Percentiles rank a stretch among this genome's conserved stretches.
phyloP scores from a whole-genome alignment of 2,888 invertebrate genomes.

The Nesidiocoris tenuis region DNA sequence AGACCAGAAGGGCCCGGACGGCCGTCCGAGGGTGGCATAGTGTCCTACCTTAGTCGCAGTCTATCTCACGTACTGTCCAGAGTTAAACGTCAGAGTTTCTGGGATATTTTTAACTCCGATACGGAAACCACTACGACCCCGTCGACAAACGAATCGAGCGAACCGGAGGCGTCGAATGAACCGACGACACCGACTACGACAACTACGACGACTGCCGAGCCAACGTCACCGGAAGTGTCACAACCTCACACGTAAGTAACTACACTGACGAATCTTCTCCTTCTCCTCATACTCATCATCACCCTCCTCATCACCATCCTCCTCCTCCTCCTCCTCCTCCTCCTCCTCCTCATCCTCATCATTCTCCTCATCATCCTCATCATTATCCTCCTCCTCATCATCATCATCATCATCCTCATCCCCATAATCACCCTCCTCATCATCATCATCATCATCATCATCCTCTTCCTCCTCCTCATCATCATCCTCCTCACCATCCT shows the following conservation, averaged over 20 bases:
- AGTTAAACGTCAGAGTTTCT: slow-evolving; percentile 6
- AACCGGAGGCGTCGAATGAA: not conserved
- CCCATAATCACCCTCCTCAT: too few relatives aligned
- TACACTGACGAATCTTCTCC: too few relatives aligned
- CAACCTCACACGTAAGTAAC: not conserved
- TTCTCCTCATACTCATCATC: too few relatives aligned
- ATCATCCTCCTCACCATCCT: too few relatives aligned
- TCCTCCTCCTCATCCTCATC: too few relatives aligned
- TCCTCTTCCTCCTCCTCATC: too few relatives aligned
- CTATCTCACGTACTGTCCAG: not conserved
- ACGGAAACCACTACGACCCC: not conserved
- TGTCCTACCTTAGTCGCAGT: not conserved
- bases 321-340: too few relatives aligned
- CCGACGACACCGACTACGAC: not conserved
- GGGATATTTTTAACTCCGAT: not conserved
- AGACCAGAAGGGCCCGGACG: slow-evolving; percentile 34
- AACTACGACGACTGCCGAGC: not conserved
- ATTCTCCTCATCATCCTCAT: too few relatives aligned
- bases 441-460: too few relatives aligned
- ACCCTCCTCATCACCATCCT: too few relatives aligned
- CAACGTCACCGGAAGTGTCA: slow-evolving; percentile 1
- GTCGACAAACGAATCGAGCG: not conserved
- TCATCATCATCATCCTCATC: too few relatives aligned
- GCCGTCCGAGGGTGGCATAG: not conserved
- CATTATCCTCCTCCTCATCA: too few relatives aligned